Evolutionary conservation across 2,888 invertebrate species (phyloP).

Genomic region (Agapostemon virescens): DNA sequence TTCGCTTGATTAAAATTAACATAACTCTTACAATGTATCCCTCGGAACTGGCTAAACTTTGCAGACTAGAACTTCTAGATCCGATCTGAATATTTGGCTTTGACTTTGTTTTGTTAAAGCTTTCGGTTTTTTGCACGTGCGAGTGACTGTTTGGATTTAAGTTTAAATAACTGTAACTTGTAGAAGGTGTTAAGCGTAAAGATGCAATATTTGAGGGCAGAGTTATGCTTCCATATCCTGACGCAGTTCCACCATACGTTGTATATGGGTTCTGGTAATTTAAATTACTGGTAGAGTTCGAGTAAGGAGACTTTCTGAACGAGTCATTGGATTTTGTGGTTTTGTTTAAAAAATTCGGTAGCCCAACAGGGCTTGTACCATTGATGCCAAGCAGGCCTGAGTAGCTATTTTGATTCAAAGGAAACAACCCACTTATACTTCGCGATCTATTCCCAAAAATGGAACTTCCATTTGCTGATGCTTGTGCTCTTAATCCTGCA

Average conservation of each 20-base stretch:
- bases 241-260: conserved; percentile 84
- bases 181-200: conserved; percentile 82
- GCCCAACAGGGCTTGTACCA: conserved; percentile 69
- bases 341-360: conserved; percentile 71
- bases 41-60: conserved; percentile 84
- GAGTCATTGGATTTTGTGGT: conserved; percentile 63
- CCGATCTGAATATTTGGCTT: conserved; percentile 67
- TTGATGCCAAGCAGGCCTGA: conserved; percentile 73
- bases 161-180: conserved; percentile 73
- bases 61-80: conserved; percentile 78
- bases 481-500: conserved; percentile 78
- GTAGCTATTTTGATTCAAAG: conserved; percentile 74
- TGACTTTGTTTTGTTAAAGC: conserved; percentile 73
- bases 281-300: conserved; percentile 78
- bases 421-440: conserved; percentile 75
- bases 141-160: conserved; percentile 64
- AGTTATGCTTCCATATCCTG: conserved; percentile 87
- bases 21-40: conserved; percentile 89
- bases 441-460: conserved; percentile 78
- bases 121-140: conserved; percentile 72
- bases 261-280: conserved; percentile 81
- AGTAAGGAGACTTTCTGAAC: conserved; percentile 77
- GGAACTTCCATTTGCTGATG: conserved; percentile 79
- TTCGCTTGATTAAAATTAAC: not conserved
- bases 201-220: conserved; percentile 83